These are phyloP conservation scores for Diaphora mendica DNA, from an alignment of 2,888 invertebrate species.

Conservation along the genomic window DNA sequence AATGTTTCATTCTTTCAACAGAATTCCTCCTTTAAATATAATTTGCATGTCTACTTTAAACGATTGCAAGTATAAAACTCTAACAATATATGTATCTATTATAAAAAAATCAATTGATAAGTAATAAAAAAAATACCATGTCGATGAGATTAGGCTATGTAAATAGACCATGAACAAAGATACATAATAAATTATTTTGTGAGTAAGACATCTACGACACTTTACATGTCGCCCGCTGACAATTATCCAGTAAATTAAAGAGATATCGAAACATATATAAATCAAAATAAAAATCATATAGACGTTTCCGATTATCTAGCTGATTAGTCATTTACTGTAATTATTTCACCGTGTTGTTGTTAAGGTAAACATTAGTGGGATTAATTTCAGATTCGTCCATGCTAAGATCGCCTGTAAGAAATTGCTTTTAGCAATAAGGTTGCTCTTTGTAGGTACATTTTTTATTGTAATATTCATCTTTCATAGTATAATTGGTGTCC, in stretches of 20 bases:
- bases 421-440: too few relatives aligned
- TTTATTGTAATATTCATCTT: too few relatives aligned
- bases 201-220: constrained; percentile 37
- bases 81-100: constrained; percentile 31
- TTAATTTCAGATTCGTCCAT: background rate
- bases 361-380: too few relatives aligned
- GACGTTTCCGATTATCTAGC: constrained; percentile 15
- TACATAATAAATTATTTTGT: constrained; percentile 54
- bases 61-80: background rate
- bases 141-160: constrained; percentile 57
- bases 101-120: constrained; percentile 36
- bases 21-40: constrained; percentile 25
- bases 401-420: too few relatives aligned
- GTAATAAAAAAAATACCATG: constrained; percentile 55
- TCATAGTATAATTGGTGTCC: too few relatives aligned
- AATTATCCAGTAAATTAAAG: constrained; percentile 60
- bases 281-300: constrained; percentile 17
- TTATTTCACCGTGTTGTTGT: background rate
- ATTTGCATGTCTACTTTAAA: constrained; percentile 20
- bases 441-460: too few relatives aligned
- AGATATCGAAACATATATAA: constrained; percentile 49
- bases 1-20: constrained; percentile 8
- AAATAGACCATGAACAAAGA: constrained; percentile 62
- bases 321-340: background rate
- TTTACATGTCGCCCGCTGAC: constrained; percentile 58